phyloP scores from a whole-genome alignment of 2,888 invertebrate genomes.

The Epinotia demarniana region DNA sequence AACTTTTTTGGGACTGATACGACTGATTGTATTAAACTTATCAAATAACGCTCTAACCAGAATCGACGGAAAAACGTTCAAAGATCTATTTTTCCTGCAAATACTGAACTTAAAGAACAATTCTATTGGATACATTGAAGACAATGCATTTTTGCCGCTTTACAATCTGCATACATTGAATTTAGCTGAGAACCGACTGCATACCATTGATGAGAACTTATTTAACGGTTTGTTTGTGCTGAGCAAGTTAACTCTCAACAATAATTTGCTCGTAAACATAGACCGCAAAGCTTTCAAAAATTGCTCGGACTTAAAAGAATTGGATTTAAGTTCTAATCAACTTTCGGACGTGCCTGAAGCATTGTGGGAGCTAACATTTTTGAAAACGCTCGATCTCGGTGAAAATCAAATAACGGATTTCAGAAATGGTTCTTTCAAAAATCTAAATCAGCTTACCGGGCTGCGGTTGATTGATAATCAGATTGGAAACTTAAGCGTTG shows the following conservation, averaged over 20 bases:
- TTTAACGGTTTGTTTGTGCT: conserved; percentile 94
- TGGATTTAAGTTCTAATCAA: conserved; percentile 95
- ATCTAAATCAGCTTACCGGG: conserved; percentile 93
- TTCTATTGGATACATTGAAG: conserved; percentile 94
- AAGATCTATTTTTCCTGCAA: conserved; percentile 93
- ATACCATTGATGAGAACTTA: conserved; percentile 91
- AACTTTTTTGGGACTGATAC: conserved; percentile 93
- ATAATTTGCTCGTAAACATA: conserved; percentile 92
- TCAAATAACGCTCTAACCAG: conserved; percentile 94
- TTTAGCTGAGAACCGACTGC: conserved; percentile 93
- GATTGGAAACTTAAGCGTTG: conserved; percentile 92
- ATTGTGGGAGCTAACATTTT: conserved; percentile 90
- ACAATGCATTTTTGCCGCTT: conserved; percentile 93
- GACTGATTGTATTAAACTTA: conserved; percentile 93
- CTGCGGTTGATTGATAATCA: conserved; percentile 95
- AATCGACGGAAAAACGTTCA: conserved; percentile 93
- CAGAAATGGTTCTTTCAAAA: conserved; percentile 93
- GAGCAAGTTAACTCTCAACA: conserved; percentile 93
- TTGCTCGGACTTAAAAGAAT: conserved; percentile 93
- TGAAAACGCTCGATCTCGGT: conserved; percentile 95
- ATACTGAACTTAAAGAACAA: conserved; percentile 94
- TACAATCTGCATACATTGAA: conserved; percentile 96
- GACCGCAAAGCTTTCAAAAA: conserved; percentile 94
- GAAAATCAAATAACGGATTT: conserved; percentile 95
- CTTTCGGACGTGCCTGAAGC: conserved; percentile 92